Conservation (phyloP, 2,888 invertebrate species). For the Dicyrtomina minuta region DNA sequence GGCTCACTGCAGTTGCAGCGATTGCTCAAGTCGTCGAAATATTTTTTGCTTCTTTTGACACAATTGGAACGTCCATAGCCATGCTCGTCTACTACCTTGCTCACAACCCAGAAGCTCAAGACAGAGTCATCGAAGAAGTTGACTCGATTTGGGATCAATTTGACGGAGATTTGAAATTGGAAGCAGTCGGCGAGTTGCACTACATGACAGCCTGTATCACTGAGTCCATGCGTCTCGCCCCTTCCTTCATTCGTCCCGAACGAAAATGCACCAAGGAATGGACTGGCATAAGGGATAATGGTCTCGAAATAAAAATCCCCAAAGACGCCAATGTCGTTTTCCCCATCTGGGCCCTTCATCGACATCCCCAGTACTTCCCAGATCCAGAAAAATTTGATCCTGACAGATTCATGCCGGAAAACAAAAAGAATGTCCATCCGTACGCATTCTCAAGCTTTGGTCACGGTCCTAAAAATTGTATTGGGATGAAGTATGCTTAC, state of each 20-base stretch:
- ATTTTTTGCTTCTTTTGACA: conserved; percentile 49
- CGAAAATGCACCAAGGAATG: conserved; percentile 39
- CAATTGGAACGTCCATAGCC: conserved; percentile 37
- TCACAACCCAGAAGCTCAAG: conserved; percentile 44
- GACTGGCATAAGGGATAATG: conserved; percentile 36
- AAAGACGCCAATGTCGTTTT: conserved; percentile 38
- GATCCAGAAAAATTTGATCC: conserved; percentile 44
- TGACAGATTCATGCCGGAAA: conserved; percentile 44
- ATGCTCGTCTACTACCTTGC: conserved; percentile 43
- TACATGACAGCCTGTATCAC: conserved; percentile 37
- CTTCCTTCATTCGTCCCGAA: conserved; percentile 36
- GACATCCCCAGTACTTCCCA: conserved; percentile 40
- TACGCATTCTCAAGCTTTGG: conserved; percentile 43
- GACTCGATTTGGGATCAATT: conserved; percentile 22
- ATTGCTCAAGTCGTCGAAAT: conserved; percentile 47
- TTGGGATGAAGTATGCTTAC: conserved; percentile 40
- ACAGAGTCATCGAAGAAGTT: conserved; percentile 46
- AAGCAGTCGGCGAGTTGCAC: conserved; percentile 17
- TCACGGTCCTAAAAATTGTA: conserved; percentile 43
- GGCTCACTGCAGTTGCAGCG: conserved; percentile 42
- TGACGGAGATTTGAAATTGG: conserved; percentile 35
- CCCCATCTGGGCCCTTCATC: conserved; percentile 47
- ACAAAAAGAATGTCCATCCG: conserved; percentile 42
- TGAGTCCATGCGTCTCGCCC: conserved; percentile 34
- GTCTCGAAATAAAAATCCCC: conserved; percentile 8